Evolutionary conservation across 2,113 vertebrate species (phyloP).

Genomic region (Spizaetus ornatus): DNA sequence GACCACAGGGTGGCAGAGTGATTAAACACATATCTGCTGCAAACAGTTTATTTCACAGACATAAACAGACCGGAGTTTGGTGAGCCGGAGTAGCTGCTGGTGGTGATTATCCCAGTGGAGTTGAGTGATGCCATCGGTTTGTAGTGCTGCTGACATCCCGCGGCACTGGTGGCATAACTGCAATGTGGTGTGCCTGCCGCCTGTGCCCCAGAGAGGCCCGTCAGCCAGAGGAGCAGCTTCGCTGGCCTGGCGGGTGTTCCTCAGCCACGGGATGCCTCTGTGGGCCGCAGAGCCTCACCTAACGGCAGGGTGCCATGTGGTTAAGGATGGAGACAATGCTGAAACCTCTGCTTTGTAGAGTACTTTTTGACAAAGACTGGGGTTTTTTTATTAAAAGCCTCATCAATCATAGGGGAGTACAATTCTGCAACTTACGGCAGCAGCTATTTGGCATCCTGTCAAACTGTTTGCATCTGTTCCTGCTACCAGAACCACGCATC

Average conservation of each 20-base stretch:
- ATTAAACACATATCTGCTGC: not conserved
- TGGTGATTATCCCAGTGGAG: not conserved
- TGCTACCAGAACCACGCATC: not conserved
- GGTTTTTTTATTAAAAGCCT: not conserved
- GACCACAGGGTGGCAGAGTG: conserved; percentile 41
- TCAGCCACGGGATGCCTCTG: not conserved
- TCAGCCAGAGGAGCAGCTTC: fast-evolving
- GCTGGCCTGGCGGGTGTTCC: fast-evolving
- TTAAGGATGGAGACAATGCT: not conserved
- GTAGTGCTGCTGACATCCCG: fast-evolving
- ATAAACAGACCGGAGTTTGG: fast-evolving
- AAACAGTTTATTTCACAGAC: not conserved
- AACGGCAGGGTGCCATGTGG: not conserved
- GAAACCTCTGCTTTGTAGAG: not conserved
- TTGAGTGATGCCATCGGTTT: not conserved
- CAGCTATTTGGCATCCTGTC: not conserved
- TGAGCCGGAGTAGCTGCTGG: not conserved
- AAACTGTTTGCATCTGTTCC: not conserved
- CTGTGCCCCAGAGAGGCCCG: not conserved
- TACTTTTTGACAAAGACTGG: not conserved
- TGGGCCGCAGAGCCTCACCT: not conserved
- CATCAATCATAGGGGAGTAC: not conserved
- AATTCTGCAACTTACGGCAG: not conserved
- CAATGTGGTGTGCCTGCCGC: fast-evolving
- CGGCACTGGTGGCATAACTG: not conserved